Base-by-base conservation (phyloP, 2,888 invertebrate species). In the Pristionchus arcanus region DNA sequence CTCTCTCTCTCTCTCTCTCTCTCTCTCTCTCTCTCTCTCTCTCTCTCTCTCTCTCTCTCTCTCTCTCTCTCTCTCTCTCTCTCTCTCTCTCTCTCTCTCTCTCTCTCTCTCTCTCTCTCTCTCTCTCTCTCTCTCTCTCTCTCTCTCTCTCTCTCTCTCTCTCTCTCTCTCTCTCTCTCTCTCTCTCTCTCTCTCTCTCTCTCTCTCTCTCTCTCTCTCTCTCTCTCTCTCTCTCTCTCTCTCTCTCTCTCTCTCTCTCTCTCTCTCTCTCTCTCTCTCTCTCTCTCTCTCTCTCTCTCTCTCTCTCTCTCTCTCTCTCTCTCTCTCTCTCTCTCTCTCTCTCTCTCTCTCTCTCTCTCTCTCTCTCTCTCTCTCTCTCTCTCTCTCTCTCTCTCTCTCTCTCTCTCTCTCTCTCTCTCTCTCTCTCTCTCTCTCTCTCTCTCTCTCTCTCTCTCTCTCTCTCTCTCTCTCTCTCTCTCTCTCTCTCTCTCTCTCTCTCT, bases 321-420 rank as follows among this genome's bases (percentile, higher is more conserved):
- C 42, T 49, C 13, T 13, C 42, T 5, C 9, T 42, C 42, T 42
- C 42, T 42, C n/a, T 55, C 31, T 19, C 55, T 9, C 42, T n/a
- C 15, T 15, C 42, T 7, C 28, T 42, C 42, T 42, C 31, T 71
- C 42, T 77, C 37, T 83, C 83, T 53, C 42, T 28, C 83, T 31
- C 19, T 83, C 55, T n/a, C 53, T 83, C 53, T 53, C 53, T 53
- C 53, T 15, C 53, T 83, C 81, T 83, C 81, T 83, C 53, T 53
- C 28, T 83, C 49, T 49, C n/a, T n/a, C n/a, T n/a, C n/a, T n/a
- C n/a, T n/a, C n/a, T n/a, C n/a, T n/a, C n/a, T n/a, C n/a, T n/a
- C n/a, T n/a, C n/a, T n/a, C n/a, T n/a, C n/a, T n/a, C n/a, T n/a
- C n/a, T n/a, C n/a, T n/a, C n/a, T n/a, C n/a, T n/a, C 42, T 49